Evolutionary conservation across 2,797 vertebrate species (phyloP), one percentile per base, ranked within the genome.

Genomic region (Craterocephalus amniculus): DNA sequence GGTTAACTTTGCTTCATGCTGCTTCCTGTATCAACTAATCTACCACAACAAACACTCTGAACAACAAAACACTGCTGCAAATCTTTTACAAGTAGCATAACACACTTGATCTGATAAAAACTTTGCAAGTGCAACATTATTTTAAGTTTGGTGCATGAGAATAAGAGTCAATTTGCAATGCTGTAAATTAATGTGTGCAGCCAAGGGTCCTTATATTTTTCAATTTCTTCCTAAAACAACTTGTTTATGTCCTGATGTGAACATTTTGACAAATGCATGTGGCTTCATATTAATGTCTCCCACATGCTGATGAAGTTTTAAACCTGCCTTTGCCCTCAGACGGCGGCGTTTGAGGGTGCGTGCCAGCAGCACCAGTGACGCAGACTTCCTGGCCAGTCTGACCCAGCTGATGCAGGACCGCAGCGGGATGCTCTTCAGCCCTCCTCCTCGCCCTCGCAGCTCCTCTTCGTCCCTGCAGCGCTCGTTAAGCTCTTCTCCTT

Each of bases 331-430:
- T n/a, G 85, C 57, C 27, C 0, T 7, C 0, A 98, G 97, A 80
- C 94, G 96, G 59, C 96, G 96, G 70, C 96, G 96, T 72, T 95
- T 97, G 75, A 95, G 94, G 91, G 96, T 99, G 78, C 94, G 98
- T n/a, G 96, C 96, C 67, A 97, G 96, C 83, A 97, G 97, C 93
- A 98, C 94, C 65, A 97, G 96, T 0, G 97, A 99, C 38, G 96
- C 97, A 6, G 98, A 99, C 89, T 97, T 98, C 84, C 95, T 99
- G 59, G 97, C 97, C 81, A 97, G 96, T 71, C 95, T 99, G 90
- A 96, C 96, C 85, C 96, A 98, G 91, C 95, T 99, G 88, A 96
- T 98, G 89, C 96, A 98, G 89, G 90, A 96, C 83, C 94, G 96
- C 63, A 94, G 93, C 36, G 94, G 95, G 40, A 91, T 96, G 75